Base-by-base conservation (phyloP, 2,113 vertebrate species). In the Centropus bengalensis region DNA sequence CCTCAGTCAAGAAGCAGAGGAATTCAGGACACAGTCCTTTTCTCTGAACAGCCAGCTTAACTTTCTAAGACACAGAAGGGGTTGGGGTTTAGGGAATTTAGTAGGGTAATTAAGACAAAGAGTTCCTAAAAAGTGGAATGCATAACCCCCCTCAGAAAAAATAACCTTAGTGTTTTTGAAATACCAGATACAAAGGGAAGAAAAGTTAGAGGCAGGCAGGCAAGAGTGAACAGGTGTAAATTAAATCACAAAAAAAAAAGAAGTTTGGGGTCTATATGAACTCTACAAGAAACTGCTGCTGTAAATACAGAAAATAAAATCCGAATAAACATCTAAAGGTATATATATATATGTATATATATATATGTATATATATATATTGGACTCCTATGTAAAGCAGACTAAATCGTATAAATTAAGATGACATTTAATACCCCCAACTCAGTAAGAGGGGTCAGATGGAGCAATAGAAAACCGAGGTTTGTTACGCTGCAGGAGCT, bases 271-370 rank as follows among this genome's bases (percentile, higher is more conserved):
- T 12, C 47, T 71, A 60, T 19, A 15, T 10, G 32, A 91, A 89
- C 14, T 47, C 54, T 64, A 30, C 7, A 45, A 83, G 79, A 93
- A 95, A 87, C 12, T 62, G 74, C 73, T 79, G 32, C 40, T 59
- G 45, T 58, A 79, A 74, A 23, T 80, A 94, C 24, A 81, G 69
- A 78, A 38, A 95, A 83, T 18, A 89, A 96, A 94, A 82, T 62
- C 86, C 4, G 19, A 92, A 93, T 44, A 80, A 86, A 38, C 81
- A 68, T 45, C 52, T 83, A 27, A 81, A 94, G 60, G 56, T n/a
- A 42, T 47, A 67, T 44, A 56, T 76, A 66, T 36, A 36, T 36
- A 36, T 36, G 9, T 36, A 36, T 36, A 36, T 36, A n/a, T n/a
- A n/a, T n/a, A 42, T 47, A 67, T 44, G 55, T 76, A 66, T 36